Evolutionary conservation across 2,888 invertebrate species (phyloP).

Genomic region (Trachelus iudaicus): DNA sequence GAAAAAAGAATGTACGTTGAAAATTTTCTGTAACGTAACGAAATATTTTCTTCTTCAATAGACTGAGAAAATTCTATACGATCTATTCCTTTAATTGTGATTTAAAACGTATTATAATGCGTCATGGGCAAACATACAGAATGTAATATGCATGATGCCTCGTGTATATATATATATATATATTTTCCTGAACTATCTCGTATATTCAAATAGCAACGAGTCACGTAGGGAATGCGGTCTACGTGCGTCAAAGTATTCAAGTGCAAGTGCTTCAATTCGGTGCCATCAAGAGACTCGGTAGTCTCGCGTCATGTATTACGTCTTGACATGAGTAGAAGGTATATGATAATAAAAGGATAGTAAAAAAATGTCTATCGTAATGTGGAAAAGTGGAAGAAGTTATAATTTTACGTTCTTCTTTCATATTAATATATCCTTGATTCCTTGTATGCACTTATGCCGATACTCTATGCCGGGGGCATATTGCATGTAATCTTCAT

Average conservation of each 20-base stretch:
- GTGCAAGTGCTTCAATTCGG: background rate
- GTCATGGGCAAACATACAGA: background rate
- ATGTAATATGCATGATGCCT: slow-evolving; percentile 26
- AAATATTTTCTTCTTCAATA: background rate
- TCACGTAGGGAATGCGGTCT: background rate
- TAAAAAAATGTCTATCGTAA: background rate
- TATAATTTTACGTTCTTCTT: background rate
- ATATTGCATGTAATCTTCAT: background rate
- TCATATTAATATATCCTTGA: background rate
- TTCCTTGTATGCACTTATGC: background rate
- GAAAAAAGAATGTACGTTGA: background rate
- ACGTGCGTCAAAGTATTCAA: background rate
- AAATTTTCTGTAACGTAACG: background rate
- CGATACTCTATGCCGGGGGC: background rate
- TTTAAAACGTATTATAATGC: background rate
- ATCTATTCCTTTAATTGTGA: background rate
- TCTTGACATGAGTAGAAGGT: background rate
- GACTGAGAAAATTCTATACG: background rate
- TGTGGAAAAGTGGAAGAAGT: background rate
- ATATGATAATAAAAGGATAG: background rate
- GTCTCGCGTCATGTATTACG: background rate
- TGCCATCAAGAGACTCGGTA: background rate
- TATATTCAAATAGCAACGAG: background rate
- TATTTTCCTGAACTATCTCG: background rate
- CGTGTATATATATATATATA: slow-evolving; percentile 4